These are phyloP conservation scores for Psophia crepitans DNA, from an alignment of 2,113 vertebrate genomes.

Conservation along the genomic window DNA sequence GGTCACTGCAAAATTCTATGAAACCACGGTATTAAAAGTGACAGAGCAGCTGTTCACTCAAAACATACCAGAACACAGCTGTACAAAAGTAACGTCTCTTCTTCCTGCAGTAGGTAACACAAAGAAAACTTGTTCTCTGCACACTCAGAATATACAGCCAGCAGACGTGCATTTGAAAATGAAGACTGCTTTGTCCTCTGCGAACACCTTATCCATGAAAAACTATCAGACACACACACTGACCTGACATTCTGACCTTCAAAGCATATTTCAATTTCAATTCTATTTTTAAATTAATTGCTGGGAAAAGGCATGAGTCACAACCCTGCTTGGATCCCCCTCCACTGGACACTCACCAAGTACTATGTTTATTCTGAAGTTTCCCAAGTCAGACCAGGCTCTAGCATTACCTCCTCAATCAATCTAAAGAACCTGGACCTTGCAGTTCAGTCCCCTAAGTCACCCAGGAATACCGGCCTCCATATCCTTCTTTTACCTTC, in stretches of 20 bases:
- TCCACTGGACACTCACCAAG: slow-evolving; percentile 40
- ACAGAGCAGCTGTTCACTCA: not conserved
- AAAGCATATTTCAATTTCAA: slow-evolving; percentile 35
- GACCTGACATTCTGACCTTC: slow-evolving; percentile 8
- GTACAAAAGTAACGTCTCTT: not conserved
- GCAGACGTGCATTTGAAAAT: not conserved
- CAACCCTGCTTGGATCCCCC: not conserved
- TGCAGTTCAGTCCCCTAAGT: not conserved
- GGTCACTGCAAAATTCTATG: not conserved
- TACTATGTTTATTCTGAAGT: not conserved
- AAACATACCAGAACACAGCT: not conserved
- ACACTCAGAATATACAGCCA: not conserved
- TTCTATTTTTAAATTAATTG: slow-evolving; percentile 58
- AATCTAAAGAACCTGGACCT: not conserved
- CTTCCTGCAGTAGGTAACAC: not conserved
- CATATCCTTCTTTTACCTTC: not conserved
- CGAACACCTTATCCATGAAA: slow-evolving; percentile 6
- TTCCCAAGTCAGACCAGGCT: not conserved
- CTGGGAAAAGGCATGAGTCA: slow-evolving; percentile 62
- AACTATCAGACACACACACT: not conserved
- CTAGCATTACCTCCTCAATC: not conserved
- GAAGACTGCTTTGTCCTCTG: not conserved
- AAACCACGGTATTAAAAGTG: not conserved
- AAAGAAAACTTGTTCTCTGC: not conserved
- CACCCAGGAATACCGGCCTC: not conserved